Conservation (phyloP, 2,113 vertebrate species). For the Heliornis fulica region DNA sequence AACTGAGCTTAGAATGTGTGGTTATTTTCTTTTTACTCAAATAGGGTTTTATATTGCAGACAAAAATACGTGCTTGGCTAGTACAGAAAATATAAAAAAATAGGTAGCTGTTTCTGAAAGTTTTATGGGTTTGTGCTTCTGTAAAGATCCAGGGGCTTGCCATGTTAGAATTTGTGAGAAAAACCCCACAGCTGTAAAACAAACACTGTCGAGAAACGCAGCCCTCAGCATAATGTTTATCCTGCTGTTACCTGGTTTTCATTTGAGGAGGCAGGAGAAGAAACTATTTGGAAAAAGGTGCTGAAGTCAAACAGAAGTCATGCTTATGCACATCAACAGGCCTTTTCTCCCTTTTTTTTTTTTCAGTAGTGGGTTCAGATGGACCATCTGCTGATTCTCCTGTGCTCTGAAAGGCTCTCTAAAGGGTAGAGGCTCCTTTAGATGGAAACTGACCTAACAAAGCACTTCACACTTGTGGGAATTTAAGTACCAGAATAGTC, state of each 20-base stretch:
- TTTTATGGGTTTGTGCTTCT: background rate
- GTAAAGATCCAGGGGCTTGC: background rate
- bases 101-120: background rate
- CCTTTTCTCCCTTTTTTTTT: background rate
- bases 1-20: background rate
- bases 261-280: background rate
- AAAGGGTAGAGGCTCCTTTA: background rate
- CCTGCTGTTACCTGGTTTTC: background rate
- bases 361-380: background rate
- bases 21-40: background rate
- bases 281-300: background rate
- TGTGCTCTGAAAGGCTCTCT: background rate
- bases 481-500: background rate
- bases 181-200: background rate
- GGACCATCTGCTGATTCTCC: background rate
- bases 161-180: background rate
- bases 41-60: background rate
- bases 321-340: background rate
- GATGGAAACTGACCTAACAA: background rate
- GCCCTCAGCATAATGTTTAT: background rate
- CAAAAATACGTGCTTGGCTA: background rate
- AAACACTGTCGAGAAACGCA: background rate
- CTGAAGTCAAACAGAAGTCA: background rate
- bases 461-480: background rate
- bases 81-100: background rate